A percentile compares a stretch with the other conserved stretches of the same genome.
Conservation (phyloP, 2,888 invertebrate genomes). For the Conus canariensis region DNA sequence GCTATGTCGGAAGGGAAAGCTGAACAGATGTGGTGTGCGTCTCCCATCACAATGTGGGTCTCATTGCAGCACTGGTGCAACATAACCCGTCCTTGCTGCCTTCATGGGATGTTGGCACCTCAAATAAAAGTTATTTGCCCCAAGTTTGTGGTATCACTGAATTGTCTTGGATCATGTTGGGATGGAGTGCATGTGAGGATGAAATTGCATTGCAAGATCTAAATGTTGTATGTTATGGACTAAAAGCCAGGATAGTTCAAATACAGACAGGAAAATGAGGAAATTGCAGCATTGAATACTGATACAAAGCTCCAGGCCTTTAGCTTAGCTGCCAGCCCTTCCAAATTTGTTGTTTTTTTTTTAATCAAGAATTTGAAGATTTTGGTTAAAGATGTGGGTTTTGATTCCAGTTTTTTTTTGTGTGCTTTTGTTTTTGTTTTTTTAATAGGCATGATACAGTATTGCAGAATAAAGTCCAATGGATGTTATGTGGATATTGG, state of each 20-base stretch:
- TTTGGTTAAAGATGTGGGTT: no score
- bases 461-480: no score
- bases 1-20: background rate
- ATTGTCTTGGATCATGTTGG: background rate
- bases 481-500: no score
- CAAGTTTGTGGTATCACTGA: background rate
- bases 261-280: background rate
- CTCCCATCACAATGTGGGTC: background rate
- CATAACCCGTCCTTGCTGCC: background rate
- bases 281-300: background rate
- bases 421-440: no score
- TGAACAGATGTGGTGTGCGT: background rate
- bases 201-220: background rate
- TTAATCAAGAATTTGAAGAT: no score
- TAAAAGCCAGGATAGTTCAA: background rate
- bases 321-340: no score
- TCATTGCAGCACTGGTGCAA: constrained; percentile 11
- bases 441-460: no score
- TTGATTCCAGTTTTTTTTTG: no score
- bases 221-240: background rate
- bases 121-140: constrained; percentile 4
- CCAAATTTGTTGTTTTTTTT: no score
- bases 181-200: background rate
- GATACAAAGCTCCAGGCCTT: no score
- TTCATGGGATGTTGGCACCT: background rate